A percentile compares a stretch with the other conserved stretches of the same genome.
Conservation (phyloP, 2,797 vertebrate species). For the Basileuterus tristriatus region DNA sequence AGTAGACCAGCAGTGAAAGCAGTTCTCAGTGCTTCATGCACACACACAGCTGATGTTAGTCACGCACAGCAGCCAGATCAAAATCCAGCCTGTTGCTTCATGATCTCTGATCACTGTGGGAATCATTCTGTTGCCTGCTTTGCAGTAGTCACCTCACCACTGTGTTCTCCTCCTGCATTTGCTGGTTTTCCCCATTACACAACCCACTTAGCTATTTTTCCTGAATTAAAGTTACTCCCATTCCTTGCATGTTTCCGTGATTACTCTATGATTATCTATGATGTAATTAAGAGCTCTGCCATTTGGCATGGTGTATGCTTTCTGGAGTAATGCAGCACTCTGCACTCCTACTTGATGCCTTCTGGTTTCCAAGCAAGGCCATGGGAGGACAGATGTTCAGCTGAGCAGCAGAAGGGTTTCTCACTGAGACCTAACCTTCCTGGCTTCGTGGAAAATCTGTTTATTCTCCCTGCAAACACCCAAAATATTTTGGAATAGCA, state of each 20-base stretch:
- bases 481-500: background rate
- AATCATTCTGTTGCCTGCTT: background rate
- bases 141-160: background rate
- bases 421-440: background rate
- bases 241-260: slow-evolving; percentile 49
- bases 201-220: slow-evolving; percentile 9
- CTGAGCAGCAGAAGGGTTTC: background rate
- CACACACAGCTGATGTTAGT: background rate
- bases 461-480: background rate
- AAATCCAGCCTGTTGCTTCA: slow-evolving; percentile 21
- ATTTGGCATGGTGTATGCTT: background rate
- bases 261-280: slow-evolving; percentile 23
- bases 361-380: background rate
- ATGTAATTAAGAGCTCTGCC: slow-evolving; percentile 46
- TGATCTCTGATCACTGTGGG: background rate
- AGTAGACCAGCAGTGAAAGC: background rate
- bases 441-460: background rate
- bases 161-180: background rate
- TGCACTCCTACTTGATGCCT: background rate
- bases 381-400: background rate
- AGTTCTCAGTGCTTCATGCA: background rate
- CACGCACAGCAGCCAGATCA: background rate
- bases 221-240: slow-evolving; percentile 39
- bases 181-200: slow-evolving; percentile 36
- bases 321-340: background rate